Conservation (phyloP, 2,797 vertebrate genomes). For the Chaetophractus vellerosus region DNA sequence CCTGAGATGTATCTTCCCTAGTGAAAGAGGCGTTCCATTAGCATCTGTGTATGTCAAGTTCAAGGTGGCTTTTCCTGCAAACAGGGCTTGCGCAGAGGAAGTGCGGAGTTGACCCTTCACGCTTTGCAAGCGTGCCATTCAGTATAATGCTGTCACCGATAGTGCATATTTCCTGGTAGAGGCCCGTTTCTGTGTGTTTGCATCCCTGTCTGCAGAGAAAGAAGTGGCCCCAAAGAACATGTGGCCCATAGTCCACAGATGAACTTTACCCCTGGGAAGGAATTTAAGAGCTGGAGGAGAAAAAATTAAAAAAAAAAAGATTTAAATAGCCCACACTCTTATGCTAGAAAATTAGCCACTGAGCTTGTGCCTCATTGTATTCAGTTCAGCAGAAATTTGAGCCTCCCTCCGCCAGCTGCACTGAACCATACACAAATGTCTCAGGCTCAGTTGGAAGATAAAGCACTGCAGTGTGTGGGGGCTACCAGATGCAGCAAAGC, state of each 20-base stretch:
- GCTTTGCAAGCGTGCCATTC: background rate
- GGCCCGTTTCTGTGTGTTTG: background rate
- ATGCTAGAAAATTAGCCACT: conserved; percentile 80
- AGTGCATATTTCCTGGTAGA: background rate
- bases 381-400: conserved; percentile 67
- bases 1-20: background rate
- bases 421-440: conserved; percentile 16
- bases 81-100: background rate
- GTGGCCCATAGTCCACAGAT: conserved; percentile 73
- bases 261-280: conserved; percentile 83
- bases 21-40: background rate
- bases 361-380: conserved; percentile 76
- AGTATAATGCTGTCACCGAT: background rate
- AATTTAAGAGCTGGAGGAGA: conserved; percentile 69
- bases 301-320: conserved; percentile 70
- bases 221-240: conserved; percentile 73
- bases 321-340: conserved; percentile 87
- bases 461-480: background rate
- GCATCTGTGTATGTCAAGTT: conserved; percentile 39
- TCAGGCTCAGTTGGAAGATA: conserved; percentile 66
- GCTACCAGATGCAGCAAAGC: background rate
- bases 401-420: conserved; percentile 72
- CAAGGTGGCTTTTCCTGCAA: background rate
- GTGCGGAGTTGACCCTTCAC: fast-evolving
- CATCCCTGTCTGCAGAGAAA: background rate